Evolutionary conservation across 2,888 invertebrate species (phyloP).

Genomic region (Germaria angustata): DNA sequence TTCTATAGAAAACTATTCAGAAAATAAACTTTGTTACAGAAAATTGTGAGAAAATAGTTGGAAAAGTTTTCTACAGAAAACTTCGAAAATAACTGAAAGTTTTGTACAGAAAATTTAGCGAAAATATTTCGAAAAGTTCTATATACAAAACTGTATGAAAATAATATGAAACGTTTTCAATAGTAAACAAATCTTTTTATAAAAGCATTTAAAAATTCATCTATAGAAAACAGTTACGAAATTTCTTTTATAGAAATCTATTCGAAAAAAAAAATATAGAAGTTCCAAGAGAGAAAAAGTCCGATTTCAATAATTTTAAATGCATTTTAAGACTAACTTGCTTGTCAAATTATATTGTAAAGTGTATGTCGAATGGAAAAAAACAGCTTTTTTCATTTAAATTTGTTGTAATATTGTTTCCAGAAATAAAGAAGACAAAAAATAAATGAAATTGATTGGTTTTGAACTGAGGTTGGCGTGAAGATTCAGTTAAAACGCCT

Average conservation of each 20-base stretch:
- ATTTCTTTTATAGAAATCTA: no score
- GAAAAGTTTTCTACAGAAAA: background rate
- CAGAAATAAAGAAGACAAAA: background rate
- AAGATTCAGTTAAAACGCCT: conserved; percentile 51
- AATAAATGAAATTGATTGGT: background rate
- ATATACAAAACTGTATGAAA: no score
- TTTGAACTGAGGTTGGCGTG: conserved; percentile 17
- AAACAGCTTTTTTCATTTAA: background rate
- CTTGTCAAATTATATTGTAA: background rate
- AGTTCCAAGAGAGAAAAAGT: background rate
- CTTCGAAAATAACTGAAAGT: background rate
- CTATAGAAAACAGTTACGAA: no score
- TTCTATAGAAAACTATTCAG: no score
- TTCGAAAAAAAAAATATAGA: no score
- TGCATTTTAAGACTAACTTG: background rate
- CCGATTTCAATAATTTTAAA: no score
- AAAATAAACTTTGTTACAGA: no score
- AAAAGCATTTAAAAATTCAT: no score
- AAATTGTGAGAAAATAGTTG: no score
- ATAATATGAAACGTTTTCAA: no score
- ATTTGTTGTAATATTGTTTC: conserved; percentile 11
- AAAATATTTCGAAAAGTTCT: no score
- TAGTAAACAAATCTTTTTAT: no score
- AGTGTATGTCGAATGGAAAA: background rate
- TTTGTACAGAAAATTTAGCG: background rate